Evolutionary conservation across 2,888 invertebrate species (phyloP), one percentile per base, ranked within the genome.

Genomic region (Geotrupes spiniger): DNA sequence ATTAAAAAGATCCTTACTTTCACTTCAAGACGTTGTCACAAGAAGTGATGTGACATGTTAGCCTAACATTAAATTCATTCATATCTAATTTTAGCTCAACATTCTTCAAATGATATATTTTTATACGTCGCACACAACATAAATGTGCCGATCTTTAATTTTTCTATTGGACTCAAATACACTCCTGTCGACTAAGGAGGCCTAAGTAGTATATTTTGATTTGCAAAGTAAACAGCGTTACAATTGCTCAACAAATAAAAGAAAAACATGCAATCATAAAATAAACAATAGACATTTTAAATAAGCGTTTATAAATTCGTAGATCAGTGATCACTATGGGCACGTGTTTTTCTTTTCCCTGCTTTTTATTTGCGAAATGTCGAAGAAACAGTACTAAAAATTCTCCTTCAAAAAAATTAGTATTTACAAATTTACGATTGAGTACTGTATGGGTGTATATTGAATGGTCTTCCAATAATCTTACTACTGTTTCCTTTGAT

Each of bases 391-490:
- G 9, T 11, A 36, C 10, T 16, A 9, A 14, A 21, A 21, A 4
- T 6, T 21, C 21, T 21, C 21, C 21, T 21, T 21, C 21, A 6
- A 25, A 15, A 12, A 42, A 10, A 42, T 12, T 8, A 2, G 10
- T 27, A 14, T 2, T 45, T 12, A 59, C 54, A 54, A 51, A n/a
- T 56, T 45, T 49, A 52, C 51, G 56, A 48, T 58, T 49, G 49
- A 51, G 53, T 58, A 54, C 54, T 54, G 60, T 52, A 60, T 60
- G 57, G 58, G 59, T 60, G 60, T 54, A 62, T 59, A 63, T 59
- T 61, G 61, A 66, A 63, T 63, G 64, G 68, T 67, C 68, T 68
- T 68, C 66, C 68, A 68, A 59, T 52, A 52, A 39, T 53, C 63
- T 62, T 62, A 60, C 61, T 59, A 61, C 62, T 61, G 61, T 62